Evolutionary conservation across 2,888 invertebrate genomes (phyloP), one percentile per base, ranked within the genome.

Genomic region (Cerceris ruficornis): DNA sequence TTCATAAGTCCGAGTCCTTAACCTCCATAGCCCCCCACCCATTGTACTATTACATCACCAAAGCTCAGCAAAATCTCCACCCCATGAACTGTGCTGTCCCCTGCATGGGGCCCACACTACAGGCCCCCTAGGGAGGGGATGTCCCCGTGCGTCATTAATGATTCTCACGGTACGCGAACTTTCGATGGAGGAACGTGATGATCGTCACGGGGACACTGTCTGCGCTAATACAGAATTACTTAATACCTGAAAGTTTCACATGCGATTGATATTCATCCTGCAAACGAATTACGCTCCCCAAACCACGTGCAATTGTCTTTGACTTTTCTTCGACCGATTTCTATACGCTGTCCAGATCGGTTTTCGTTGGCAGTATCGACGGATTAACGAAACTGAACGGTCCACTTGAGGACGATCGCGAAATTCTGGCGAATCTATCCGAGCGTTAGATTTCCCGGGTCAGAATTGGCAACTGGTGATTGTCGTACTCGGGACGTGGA

Each of bases 181-280:
- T 76, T 76, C 71, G 50, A 58, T 43, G 6, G 15, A 11, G 6
- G 49, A 59, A 78, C 80, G 78, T 75, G 80, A 67, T 15, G 17
- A 69, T 59, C 15, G 57, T 52, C 55, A 52, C 28, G 74, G 50
- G 58, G 55, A 15, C 11, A 13, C 7, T 65, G 68, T n/a, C 71
- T 68, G 67, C 66, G 75, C 69, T 81, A 61, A 61, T n/a, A 14
- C 60, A 57, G 71, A 76, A 87, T 90, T 90, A 88, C 87, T 85
- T 88, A 88, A 89, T 76, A 78, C 69, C 80, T 75, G 86, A 87
- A 88, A 90, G 89, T 90, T 89, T 86, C 77, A 83, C 84, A 77
- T 61, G 72, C 66, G 74, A 85, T 90, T 89, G 78, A 82, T 82
- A 90, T 88, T 89, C 87, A n/a, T 61, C 43, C 73, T 83, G 70